Conservation (phyloP, 2,113 vertebrate species). For the Brachyhypopomus gauderio region DNA sequence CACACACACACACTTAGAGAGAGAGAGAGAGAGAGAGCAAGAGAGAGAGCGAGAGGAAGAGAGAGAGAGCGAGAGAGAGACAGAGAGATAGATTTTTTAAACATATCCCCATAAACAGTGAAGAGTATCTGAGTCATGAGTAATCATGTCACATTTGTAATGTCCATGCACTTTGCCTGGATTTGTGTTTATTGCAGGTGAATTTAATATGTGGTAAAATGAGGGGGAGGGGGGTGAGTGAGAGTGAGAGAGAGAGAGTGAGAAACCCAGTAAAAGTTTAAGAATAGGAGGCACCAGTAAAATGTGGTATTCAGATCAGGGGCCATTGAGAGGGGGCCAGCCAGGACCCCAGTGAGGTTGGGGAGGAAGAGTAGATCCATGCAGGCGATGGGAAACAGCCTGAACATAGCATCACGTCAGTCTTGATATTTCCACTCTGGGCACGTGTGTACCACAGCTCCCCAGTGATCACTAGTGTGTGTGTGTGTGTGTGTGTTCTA, state of each 20-base stretch:
- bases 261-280: neutral
- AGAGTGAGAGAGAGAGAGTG: no score
- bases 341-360: neutral
- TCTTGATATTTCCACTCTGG: no score
- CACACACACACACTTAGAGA: no score
- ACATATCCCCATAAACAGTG: conserved; percentile 11
- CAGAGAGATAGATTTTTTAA: neutral
- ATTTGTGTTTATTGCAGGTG: conserved; percentile 4
- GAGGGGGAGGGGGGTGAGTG: neutral
- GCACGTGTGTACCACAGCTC: no score
- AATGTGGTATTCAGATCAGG: conserved; percentile 1
- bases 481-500: no score
- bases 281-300: conserved; percentile 4
- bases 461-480: no score
- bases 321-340: neutral
- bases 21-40: no score
- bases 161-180: neutral
- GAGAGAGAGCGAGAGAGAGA: no score
- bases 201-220: neutral
- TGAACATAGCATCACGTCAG: no score
- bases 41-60: no score
- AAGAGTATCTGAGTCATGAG: conserved; percentile 21
- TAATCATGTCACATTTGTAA: conserved; percentile 17
- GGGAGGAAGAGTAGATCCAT: neutral
- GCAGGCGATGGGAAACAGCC: neutral